A percentile compares a stretch with the other conserved stretches of the same genome.
phyloP scores from a whole-genome alignment of 2,888 invertebrate genomes.

The Graphium colonna region DNA sequence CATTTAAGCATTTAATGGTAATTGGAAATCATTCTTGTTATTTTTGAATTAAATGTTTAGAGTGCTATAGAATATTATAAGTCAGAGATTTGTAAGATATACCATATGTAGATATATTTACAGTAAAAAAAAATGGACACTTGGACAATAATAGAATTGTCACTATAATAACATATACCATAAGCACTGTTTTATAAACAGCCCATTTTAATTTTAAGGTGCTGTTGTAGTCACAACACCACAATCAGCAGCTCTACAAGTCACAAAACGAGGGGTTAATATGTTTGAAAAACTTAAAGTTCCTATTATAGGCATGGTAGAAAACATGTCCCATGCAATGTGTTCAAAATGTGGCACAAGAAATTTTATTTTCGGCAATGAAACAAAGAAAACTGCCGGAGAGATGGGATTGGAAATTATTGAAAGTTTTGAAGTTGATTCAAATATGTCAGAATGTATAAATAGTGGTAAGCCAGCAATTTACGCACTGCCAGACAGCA shows the following conservation, averaged over 20 bases:
- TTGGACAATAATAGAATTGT: background rate
- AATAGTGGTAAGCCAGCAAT: constrained; percentile 89
- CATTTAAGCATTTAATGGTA: no score
- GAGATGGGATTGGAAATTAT: constrained; percentile 84
- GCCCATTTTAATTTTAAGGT: constrained; percentile 66
- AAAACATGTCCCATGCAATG: constrained; percentile 92
- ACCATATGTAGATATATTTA: no score
- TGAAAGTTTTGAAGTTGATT: constrained; percentile 86
- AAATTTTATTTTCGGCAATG: constrained; percentile 86
- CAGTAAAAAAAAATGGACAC: no score
- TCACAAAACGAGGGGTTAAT: constrained; percentile 90
- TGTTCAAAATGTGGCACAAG: constrained; percentile 89
- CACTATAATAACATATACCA: background rate
- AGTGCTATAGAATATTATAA: no score
- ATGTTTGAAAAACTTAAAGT: constrained; percentile 93
- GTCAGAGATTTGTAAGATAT: no score
- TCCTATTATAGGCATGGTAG: constrained; percentile 92
- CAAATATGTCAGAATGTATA: constrained; percentile 83
- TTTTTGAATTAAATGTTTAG: no score
- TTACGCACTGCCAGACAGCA: constrained; percentile 81
- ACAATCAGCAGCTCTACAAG: constrained; percentile 92
- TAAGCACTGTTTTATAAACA: background rate
- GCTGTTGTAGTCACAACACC: constrained; percentile 96
- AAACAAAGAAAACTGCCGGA: constrained; percentile 80
- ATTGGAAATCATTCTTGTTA: no score